phyloP scores from a whole-genome alignment of 2,797 vertebrate genomes.

The Tapera naevia region DNA sequence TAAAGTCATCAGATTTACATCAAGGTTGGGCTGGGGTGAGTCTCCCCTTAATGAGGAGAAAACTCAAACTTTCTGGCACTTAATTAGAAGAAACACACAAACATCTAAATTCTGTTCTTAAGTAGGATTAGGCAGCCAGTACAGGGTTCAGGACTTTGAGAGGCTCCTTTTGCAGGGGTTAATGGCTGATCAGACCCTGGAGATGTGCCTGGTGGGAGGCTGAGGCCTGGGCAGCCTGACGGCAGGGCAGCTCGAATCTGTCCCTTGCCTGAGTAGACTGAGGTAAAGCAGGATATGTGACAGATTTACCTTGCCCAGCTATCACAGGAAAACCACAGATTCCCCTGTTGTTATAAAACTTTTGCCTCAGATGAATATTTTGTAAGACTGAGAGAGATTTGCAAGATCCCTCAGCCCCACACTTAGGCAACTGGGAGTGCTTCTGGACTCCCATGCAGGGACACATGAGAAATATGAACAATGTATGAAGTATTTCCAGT shows the following conservation, averaged over 20 bases:
- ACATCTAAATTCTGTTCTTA: neutral
- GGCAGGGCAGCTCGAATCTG: neutral
- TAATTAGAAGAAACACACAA: conserved; percentile 15
- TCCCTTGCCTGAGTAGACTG: accelerated
- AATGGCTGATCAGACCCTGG: neutral
- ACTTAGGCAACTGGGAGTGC: neutral
- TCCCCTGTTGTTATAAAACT: neutral
- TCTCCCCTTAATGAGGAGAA: neutral
- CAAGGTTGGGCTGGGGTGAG: neutral
- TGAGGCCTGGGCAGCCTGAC: neutral
- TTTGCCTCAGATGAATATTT: neutral
- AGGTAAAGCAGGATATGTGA: neutral
- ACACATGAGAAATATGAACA: neutral
- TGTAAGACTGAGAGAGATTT: neutral
- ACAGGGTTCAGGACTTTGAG: neutral
- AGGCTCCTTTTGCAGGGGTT: neutral
- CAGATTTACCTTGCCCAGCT: neutral
- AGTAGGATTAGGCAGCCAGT: neutral
- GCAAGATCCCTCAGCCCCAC: neutral
- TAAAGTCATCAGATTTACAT: neutral
- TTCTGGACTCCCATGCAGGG: accelerated
- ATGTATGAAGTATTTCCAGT: neutral
- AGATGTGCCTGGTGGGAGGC: neutral
- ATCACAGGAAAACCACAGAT: neutral
- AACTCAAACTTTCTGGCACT: neutral